Base-by-base conservation (phyloP, 2,113 vertebrate species). In the Psephotus haematonotus region DNA sequence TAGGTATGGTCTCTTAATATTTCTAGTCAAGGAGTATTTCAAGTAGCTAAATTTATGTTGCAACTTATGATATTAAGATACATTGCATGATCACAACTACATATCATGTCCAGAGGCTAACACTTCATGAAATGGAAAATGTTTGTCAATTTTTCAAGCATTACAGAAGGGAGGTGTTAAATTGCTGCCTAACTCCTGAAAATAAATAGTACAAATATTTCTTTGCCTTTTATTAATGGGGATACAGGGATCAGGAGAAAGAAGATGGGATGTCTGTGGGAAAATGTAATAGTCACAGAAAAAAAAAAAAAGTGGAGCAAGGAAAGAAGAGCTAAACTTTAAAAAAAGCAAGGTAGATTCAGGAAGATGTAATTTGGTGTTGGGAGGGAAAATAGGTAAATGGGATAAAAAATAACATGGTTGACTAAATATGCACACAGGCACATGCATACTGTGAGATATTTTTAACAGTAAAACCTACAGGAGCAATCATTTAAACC, bases 381-480 rank as follows among this genome's bases (percentile, higher is more conserved):
- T 57, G 47, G 22, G 57, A 84, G 47, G 23, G 25, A 81, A 50
- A 83, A 80, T 67, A 92, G 86, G 86, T 95, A 92, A 93, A 82
- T 64, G 53, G 37, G 60, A 64, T 83, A 83, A 95, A 93, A 90
- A 90, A 84, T 75, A 84, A 55, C 52, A 68, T 14, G 5, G 28
- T 62, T 72, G 18, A 35, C 60, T 96, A 93, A 96, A 86, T 84
- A 71, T 88, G 46, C 43, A 68, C 83, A 76, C 31, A 44, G 55
- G 33, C 82, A 82, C 69, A 76, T 81, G 77, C 72, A 88, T 10
- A 33, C 31, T 90, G 57, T 65, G 60, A 79, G 86, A 76, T 96
- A 94, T 92, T 97, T 95, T 96, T 96, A 92, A 81, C 92, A 79
- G 59, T 57, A 86, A 96, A 97, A 83, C 76, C 89, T 96, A 95